phyloP scores from a whole-genome alignment of 2,797 vertebrate species.

The Oophaga sylvatica region DNA sequence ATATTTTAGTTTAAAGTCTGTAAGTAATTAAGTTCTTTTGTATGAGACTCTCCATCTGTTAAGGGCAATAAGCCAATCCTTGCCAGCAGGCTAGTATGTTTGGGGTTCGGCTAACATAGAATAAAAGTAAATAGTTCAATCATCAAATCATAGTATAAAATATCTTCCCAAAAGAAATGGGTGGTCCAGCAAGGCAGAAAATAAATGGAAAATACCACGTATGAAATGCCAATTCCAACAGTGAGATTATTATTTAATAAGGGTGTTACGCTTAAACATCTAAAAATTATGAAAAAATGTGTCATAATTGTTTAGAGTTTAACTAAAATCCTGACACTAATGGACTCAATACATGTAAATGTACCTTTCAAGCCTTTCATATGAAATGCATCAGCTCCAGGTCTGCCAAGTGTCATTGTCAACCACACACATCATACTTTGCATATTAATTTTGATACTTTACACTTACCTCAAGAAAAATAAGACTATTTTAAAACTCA shows the following conservation, averaged over 20 bases:
- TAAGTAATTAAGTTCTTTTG: background rate
- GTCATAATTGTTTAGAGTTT: constrained; percentile 3
- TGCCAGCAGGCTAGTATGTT: constrained; percentile 1
- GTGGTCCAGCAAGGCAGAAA: background rate
- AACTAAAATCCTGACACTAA: background rate
- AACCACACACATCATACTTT: background rate
- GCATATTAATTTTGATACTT: background rate
- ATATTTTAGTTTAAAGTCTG: background rate
- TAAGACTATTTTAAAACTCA: too few relatives aligned
- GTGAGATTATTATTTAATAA: background rate
- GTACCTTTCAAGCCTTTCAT: background rate
- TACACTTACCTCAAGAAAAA: background rate
- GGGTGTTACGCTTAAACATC: background rate
- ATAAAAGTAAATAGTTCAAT: constrained; percentile 11
- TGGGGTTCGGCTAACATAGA: background rate
- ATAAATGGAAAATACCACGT: background rate
- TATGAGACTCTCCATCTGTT: background rate
- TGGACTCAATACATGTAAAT: background rate
- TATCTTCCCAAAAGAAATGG: background rate
- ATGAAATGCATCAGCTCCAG: background rate
- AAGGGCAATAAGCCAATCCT: background rate
- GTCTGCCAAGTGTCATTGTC: background rate
- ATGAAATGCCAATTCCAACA: background rate
- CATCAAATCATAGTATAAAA: background rate
- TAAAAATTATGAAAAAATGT: background rate